Conservation (phyloP, 1,140 invertebrate genomes). For the Pachypsylla venusta region DNA sequence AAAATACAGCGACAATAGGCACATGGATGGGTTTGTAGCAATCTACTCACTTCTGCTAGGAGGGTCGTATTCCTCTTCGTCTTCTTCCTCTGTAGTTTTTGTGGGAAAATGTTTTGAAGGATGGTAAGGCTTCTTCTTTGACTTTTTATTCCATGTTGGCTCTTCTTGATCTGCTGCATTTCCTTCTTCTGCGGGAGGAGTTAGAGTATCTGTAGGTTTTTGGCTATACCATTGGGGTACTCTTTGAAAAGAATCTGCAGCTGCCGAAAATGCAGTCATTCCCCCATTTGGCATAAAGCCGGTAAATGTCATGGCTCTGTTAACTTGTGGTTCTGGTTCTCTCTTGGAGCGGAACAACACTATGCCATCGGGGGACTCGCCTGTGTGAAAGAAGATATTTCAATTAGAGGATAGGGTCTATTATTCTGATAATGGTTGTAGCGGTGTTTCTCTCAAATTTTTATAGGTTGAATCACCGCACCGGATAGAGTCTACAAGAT, state of each 20-base stretch:
- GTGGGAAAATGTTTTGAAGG: background rate
- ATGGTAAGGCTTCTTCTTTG: slow-evolving; percentile 3
- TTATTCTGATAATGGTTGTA: too few species aligned
- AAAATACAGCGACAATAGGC: too few species aligned
- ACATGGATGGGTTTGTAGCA: too few species aligned
- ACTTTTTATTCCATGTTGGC: background rate
- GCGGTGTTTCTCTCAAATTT: too few species aligned
- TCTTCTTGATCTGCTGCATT: background rate
- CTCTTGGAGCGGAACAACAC: slow-evolving; percentile 17
- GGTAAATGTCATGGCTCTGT: slow-evolving; percentile 21
- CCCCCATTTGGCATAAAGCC: slow-evolving; percentile 22
- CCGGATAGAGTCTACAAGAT: too few species aligned
- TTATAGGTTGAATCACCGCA: too few species aligned
- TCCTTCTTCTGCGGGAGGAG: background rate
- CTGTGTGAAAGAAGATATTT: too few species aligned
- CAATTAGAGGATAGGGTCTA: too few species aligned
- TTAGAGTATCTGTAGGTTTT: slow-evolving; percentile 4
- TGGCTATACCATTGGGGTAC: slow-evolving; percentile 8
- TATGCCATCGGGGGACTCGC: background rate
- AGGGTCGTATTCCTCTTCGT: background rate
- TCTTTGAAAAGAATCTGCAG: slow-evolving; percentile 10
- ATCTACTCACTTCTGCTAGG: background rate
- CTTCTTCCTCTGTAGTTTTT: background rate
- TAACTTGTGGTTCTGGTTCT: background rate
- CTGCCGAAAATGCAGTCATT: slow-evolving; percentile 21